Percentiles rank a stretch among this genome's conserved stretches.
phyloP scores from a whole-genome alignment of 2,888 invertebrate genomes.

The Priocnemis perturbator region DNA sequence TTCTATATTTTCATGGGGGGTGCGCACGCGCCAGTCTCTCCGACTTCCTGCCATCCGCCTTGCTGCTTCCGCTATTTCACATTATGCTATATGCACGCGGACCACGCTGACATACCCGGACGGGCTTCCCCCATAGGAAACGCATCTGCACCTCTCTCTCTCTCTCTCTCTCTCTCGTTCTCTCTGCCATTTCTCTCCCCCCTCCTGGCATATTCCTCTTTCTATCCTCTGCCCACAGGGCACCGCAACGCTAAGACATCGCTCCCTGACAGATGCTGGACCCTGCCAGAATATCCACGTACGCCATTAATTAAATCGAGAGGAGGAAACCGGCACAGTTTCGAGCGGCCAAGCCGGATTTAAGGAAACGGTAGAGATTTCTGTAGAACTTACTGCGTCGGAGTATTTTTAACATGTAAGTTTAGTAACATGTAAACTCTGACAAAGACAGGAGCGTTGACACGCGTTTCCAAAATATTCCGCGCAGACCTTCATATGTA shows the following conservation, averaged over 20 bases:
- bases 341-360: no score
- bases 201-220: slow-evolving; percentile 9
- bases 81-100: slow-evolving; percentile 60
- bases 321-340: no score
- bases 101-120: slow-evolving; percentile 45
- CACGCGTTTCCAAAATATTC: no score
- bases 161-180: slow-evolving; percentile 14
- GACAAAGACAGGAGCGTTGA: no score
- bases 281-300: slow-evolving; percentile 11
- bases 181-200: slow-evolving; percentile 50
- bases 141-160: slow-evolving; percentile 48
- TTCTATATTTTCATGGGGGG: slow-evolving; percentile 63
- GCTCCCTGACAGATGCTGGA: slow-evolving; percentile 54
- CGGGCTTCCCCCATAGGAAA: slow-evolving; percentile 11
- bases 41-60: slow-evolving; percentile 74
- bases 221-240: slow-evolving; percentile 13
- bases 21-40: slow-evolving; percentile 73
- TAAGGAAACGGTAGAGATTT: no score
- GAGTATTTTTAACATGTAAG: no score
- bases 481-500: no score
- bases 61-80: slow-evolving; percentile 70
- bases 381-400: no score
- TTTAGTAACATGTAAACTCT: no score
- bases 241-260: slow-evolving; percentile 38
- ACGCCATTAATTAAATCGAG: background rate